Conservation (phyloP, 1,140 invertebrate species). For the Drosophila willistoni region DNA sequence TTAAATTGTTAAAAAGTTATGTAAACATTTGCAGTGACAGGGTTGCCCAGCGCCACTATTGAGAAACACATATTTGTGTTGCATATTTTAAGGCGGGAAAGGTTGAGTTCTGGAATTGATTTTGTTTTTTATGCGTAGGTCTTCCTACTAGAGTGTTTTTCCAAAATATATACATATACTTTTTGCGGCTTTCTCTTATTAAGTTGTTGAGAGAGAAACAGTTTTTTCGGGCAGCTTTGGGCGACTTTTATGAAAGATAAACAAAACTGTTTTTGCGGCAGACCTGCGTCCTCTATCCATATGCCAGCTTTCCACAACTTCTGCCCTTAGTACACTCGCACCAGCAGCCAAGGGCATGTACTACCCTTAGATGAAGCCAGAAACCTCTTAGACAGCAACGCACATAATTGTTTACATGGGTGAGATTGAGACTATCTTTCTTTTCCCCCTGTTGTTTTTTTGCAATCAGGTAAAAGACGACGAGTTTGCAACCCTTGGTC, state of each 20-base stretch:
- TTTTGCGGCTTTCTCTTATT: constrained; percentile 12
- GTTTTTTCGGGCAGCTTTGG: constrained; percentile 8
- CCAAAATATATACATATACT: background rate
- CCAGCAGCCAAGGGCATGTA: constrained; percentile 38
- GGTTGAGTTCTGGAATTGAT: constrained; percentile 37
- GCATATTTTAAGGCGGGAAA: constrained; percentile 64
- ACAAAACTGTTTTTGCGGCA: constrained; percentile 35
- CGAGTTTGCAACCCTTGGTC: constrained; percentile 50
- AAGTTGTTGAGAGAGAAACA: constrained; percentile 8
- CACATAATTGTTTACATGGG: constrained; percentile 71
- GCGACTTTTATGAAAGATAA: constrained; percentile 55
- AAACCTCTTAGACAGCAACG: constrained; percentile 42
- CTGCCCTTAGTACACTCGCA: constrained; percentile 25
- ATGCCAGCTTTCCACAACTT: constrained; percentile 51
- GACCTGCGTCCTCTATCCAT: constrained; percentile 26
- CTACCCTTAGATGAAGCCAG: constrained; percentile 34
- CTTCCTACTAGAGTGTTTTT: background rate
- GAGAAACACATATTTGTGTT: constrained; percentile 36
- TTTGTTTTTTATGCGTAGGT: constrained; percentile 51
- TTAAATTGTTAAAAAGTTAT: constrained; percentile 12
- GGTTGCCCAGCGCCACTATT: background rate
- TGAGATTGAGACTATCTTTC: constrained; percentile 42
- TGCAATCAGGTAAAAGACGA: constrained; percentile 59
- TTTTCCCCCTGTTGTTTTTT: constrained; percentile 38
- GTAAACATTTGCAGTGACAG: constrained; percentile 21